Evolutionary conservation across 2,113 vertebrate genomes (phyloP).

Genomic region (Indicator indicator): DNA sequence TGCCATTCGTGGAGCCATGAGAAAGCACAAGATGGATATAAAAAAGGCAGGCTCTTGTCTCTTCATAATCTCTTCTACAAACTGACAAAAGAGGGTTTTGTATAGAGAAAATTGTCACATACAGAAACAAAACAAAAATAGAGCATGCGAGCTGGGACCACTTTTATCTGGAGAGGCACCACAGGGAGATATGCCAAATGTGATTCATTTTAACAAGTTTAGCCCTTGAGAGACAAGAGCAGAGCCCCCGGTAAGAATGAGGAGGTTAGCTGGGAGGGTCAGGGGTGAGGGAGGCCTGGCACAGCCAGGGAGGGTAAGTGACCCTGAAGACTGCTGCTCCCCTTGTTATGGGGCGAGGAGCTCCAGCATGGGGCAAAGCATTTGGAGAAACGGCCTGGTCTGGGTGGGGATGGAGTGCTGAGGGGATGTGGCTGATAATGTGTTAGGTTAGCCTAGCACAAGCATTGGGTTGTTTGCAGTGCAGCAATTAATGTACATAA

Average conservation of each 20-base stretch:
- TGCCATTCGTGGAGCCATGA: slow-evolving; percentile 51
- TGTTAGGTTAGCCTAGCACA: not conserved
- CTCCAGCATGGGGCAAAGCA: not conserved
- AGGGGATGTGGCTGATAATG: not conserved
- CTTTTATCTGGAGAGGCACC: slow-evolving; percentile 71
- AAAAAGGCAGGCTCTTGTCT: slow-evolving; percentile 63
- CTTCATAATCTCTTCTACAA: slow-evolving; percentile 67
- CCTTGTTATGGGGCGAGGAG: not conserved
- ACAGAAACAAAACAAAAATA: slow-evolving; percentile 70
- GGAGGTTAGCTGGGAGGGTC: slow-evolving; percentile 44
- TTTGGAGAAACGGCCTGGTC: not conserved
- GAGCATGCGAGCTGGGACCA: slow-evolving; percentile 65
- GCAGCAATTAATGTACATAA: not conserved
- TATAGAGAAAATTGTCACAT: slow-evolving; percentile 70
- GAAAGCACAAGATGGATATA: slow-evolving; percentile 61
- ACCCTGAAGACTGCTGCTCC: slow-evolving; percentile 24
- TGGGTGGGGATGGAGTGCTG: not conserved
- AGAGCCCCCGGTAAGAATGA: slow-evolving; percentile 27
- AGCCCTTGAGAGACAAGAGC: slow-evolving; percentile 59
- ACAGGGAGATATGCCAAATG: slow-evolving; percentile 70
- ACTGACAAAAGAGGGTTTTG: slow-evolving; percentile 72
- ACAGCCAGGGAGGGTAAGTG: slow-evolving; percentile 17
- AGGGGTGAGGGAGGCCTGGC: slow-evolving; percentile 11
- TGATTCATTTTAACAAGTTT: slow-evolving; percentile 71
- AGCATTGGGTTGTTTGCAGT: not conserved